These are phyloP conservation scores for Sminthurides bifidus DNA, from an alignment of 1,140 invertebrate species.

Conservation along the genomic window DNA sequence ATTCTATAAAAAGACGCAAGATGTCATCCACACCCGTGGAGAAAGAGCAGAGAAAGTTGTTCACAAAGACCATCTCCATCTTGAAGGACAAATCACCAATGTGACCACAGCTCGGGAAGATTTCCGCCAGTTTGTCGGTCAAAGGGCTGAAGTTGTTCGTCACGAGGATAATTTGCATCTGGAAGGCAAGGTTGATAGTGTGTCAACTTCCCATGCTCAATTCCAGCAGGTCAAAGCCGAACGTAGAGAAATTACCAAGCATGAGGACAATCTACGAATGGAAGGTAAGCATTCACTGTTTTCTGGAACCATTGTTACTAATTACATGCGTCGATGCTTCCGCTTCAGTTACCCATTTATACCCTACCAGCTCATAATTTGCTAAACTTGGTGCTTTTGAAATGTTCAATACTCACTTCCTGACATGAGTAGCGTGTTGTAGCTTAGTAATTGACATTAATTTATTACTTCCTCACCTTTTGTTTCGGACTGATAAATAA, in stretches of 20 bases:
- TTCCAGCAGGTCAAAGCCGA: constrained; percentile 29
- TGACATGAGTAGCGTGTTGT: too few species aligned
- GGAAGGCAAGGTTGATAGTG: constrained; percentile 4
- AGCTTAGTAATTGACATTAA: too few species aligned
- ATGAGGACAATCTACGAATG: constrained; percentile 44
- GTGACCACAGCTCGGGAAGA: constrained; percentile 3
- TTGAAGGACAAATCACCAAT: constrained; percentile 49
- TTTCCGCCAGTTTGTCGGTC: constrained; percentile 37
- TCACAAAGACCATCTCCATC: constrained; percentile 43
- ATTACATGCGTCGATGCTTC: too few species aligned
- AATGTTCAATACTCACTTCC: too few species aligned
- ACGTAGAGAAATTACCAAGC: constrained; percentile 34
- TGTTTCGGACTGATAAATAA: too few species aligned
- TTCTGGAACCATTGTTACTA: not conserved
- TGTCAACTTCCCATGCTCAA: constrained; percentile 2
- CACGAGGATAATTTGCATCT: constrained; percentile 35
- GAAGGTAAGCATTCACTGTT: constrained; percentile 39
- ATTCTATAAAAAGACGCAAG: constrained; percentile 8
- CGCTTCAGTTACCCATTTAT: too few species aligned
- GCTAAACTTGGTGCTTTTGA: too few species aligned
- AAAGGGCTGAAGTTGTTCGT: constrained; percentile 40
- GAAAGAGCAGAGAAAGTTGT: constrained; percentile 47
- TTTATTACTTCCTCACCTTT: too few species aligned
- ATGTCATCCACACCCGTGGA: constrained; percentile 32
- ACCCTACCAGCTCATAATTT: too few species aligned